Conservation (phyloP, 2,797 vertebrate species). For the Hapalemur alaotrensis region DNA sequence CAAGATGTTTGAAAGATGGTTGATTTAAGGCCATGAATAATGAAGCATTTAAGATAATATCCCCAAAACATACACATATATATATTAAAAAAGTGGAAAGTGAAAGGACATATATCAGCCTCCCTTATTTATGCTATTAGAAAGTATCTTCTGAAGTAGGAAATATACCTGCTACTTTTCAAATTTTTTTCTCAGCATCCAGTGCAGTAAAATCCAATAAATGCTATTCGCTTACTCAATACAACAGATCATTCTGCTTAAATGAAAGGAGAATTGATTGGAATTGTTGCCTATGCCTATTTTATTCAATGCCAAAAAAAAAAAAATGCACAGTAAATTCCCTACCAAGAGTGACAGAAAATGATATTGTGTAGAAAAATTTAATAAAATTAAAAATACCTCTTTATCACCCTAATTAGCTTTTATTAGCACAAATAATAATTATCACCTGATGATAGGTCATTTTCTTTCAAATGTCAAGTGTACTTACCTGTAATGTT, state of each 20-base stretch:
- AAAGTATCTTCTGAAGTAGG: conserved; percentile 37
- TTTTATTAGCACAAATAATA: conserved; percentile 41
- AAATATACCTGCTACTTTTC: neutral
- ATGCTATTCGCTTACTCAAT: conserved; percentile 33
- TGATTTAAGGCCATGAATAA: conserved; percentile 13
- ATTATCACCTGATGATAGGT: neutral
- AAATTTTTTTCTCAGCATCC: neutral
- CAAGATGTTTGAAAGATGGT: neutral
- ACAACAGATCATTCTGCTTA: conserved; percentile 17
- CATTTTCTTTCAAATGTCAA: conserved; percentile 15
- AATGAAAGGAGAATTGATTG: conserved; percentile 36
- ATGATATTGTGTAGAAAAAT: neutral
- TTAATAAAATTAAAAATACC: conserved; percentile 1
- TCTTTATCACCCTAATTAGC: neutral
- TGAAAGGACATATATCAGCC: neutral
- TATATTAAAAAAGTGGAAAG: neutral
- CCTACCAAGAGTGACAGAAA: neutral
- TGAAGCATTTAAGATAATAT: conserved; percentile 40
- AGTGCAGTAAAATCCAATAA: conserved; percentile 14
- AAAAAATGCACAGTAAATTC: neutral
- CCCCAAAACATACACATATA: neutral
- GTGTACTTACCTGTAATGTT: neutral
- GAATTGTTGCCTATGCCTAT: neutral
- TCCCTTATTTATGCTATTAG: conserved; percentile 1
- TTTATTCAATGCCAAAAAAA: neutral